Evolutionary conservation across 2,888 invertebrate species (phyloP), one percentile per base, ranked within the genome.

Genomic region (Drosophila anomalipes): DNA sequence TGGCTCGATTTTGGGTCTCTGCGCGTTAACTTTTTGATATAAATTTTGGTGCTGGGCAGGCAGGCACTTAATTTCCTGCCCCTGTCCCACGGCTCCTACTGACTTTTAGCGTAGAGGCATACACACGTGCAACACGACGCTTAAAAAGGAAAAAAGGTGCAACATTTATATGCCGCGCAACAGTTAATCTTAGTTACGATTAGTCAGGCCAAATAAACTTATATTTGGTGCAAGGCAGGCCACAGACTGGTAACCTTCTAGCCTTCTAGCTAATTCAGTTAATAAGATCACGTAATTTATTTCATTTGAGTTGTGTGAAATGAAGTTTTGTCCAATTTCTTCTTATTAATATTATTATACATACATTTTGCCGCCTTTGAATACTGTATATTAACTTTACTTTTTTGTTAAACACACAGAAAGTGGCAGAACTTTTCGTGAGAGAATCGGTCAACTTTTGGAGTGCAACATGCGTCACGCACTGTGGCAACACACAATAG

Each of bases 231-330:
- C 41, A 30, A 39, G 16, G 37, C 22, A 28, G 59, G 52, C 68
- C 33, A 44, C 12, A 19, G 30, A 28, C 49, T n/a, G 19, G n/a
- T 16, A 53, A 9, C 44, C 22, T 22, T 44, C 44, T 44, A 44
- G 12, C 44, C 44, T 12, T 14, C 22, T 14, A 14, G 26, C 26
- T 47, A 9, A 26, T 47, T 47, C 57, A 64, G 74, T 88, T 87
- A 87, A 87, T 87, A 87, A 88, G 89, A 88, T 87, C 87, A 87
- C 87, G 87, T 87, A 87, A 87, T 87, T 83, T 88, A 83, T 88
- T 88, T 85, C 77, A 82, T 86, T 87, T 82, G 64, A 65, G 62
- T 44, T 67, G 54, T 73, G 57, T 59, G 26, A 56, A 30, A 41
- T 30, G 41, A 41, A 44, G 22, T 54, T 19, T 44, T 16, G 3